phyloP scores from a whole-genome alignment of 1,140 invertebrate species.

The Nasonia longicornis region DNA sequence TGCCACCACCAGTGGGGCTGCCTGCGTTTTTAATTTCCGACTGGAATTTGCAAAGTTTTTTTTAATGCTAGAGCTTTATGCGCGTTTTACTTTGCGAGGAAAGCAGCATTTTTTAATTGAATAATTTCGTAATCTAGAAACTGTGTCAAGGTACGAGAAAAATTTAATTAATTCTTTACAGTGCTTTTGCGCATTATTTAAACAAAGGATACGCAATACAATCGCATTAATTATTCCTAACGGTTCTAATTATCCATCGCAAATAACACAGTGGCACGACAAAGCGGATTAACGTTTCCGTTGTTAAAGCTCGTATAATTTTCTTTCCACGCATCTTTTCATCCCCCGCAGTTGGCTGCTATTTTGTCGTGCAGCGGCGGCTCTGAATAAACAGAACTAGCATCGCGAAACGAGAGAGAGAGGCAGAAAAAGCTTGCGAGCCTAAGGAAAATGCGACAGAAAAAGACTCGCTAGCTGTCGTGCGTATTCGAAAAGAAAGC shows the following conservation, averaged over 20 bases:
- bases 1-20: too few relatives aligned
- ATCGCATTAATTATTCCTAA: neutral
- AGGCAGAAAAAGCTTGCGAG: neutral
- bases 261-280: neutral
- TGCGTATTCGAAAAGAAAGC: neutral
- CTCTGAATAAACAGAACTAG: neutral
- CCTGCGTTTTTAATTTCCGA: too few relatives aligned
- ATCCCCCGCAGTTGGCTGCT: neutral
- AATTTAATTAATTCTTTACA: neutral
- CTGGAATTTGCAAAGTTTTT: too few relatives aligned
- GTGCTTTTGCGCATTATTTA: neutral
- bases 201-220: neutral
- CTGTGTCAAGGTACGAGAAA: too few relatives aligned
- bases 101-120: too few relatives aligned
- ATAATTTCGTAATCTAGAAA: too few relatives aligned
- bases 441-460: neutral
- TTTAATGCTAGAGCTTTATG: too few relatives aligned
- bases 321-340: slow-evolving; percentile 2
- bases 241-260: neutral
- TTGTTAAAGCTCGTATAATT: too few relatives aligned
- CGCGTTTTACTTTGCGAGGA: too few relatives aligned
- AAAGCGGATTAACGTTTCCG: too few relatives aligned
- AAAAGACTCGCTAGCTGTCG: neutral
- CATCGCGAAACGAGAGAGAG: neutral
- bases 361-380: neutral